Evolutionary conservation across 30 jellyfish, hydroid and myxozoan genomes (phyloP), one percentile per base, ranked within the genome.

Genomic region (Clytia hemisphaerica): DNA sequence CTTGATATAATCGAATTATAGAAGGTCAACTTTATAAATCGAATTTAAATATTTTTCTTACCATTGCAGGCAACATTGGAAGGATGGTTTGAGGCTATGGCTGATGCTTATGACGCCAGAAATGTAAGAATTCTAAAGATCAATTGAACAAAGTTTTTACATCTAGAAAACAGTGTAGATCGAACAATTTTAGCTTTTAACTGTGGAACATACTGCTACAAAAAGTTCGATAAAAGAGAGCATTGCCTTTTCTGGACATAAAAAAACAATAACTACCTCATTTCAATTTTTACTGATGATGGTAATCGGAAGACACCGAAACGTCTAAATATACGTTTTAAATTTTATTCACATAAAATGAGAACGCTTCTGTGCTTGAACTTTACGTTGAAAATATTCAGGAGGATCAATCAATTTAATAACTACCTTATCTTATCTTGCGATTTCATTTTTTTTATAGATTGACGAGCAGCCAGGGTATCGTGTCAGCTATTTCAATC

Each of bases 51-150:
- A 12, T 19, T 15, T 14, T 60, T 15, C 12, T 60, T 60, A 0
- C 9, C 12, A 15, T 28, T 67, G 24, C 37, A 88, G 97, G 97
- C 99, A 22, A 91, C 95, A 3, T 87, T 91, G 37, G 99, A 91
- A 51, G 99, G 99, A 24, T 91, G 99, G 99, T 91, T 91, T 53
- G 99, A 91, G 53, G 99, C 80, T 25, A 91, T 91, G 99, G 96
- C 95, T 26, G 93, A 82, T 49, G 99, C 95, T 18, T 73, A 82
- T 31, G 99, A 91, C 64, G 76, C 84, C 46, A 58, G 93, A 76
- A 89, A 83, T 71, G 98, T 89, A 75, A 61, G 85, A 35, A 46
- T 47, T 76, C 6, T 30, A 28, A 33, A 2, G 18, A 26, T 36
- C 50, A 2, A 9, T 5, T 30, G 1, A 45, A 67, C 45, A 24